A percentile compares a stretch with the other conserved stretches of the same genome.
Conservation (phyloP, 2,888 invertebrate genomes). For the Drosophila yooni region DNA sequence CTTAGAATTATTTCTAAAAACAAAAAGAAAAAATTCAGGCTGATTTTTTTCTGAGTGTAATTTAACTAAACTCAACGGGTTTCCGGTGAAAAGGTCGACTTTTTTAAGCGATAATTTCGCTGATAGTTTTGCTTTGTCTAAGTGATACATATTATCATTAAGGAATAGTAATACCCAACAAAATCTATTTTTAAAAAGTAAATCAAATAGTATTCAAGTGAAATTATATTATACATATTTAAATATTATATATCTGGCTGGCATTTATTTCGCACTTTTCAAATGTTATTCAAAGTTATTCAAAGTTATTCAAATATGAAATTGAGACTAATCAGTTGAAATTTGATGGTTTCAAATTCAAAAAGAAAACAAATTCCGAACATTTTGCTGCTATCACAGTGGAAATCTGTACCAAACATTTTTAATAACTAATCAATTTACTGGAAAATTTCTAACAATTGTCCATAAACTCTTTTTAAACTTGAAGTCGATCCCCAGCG, state of each 20-base stretch:
- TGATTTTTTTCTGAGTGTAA: neutral
- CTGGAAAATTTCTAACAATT: neutral
- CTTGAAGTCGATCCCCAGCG: neutral
- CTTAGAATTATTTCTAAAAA: neutral
- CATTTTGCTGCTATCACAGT: too few relatives aligned
- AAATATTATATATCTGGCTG: neutral
- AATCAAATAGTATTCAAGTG: neutral
- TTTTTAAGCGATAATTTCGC: neutral
- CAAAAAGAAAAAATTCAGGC: neutral
- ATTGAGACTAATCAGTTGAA: neutral
- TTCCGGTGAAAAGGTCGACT: neutral
- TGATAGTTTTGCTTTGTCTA: neutral
- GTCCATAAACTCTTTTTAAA: neutral
- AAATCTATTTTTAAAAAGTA: neutral
- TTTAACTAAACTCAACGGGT: neutral
- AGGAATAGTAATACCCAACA: neutral
- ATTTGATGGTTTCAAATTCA: too few relatives aligned
- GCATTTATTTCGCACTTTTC: neutral
- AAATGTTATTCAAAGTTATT: neutral
- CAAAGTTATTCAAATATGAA: neutral
- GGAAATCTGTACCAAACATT: too few relatives aligned
- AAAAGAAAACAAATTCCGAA: too few relatives aligned
- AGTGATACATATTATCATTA: neutral
- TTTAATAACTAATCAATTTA: neutral
- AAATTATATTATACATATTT: neutral